Conservation (phyloP, 2,113 vertebrate species). For the Pygoscelis adeliae region DNA sequence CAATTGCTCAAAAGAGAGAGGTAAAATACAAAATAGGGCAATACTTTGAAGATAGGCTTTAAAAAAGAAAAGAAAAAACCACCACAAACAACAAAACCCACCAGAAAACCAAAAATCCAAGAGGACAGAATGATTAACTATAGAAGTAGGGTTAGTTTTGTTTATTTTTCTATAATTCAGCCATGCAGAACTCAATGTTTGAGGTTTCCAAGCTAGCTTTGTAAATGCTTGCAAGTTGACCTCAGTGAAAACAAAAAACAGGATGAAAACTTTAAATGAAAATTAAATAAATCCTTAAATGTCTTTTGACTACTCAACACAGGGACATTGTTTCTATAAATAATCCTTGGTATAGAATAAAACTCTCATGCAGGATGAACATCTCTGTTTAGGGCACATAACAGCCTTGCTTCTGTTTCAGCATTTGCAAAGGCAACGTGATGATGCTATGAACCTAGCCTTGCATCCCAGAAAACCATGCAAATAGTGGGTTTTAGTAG, state of each 20-base stretch:
- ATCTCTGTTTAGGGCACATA: neutral
- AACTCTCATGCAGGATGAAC: neutral
- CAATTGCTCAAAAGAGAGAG: neutral
- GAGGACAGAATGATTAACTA: neutral
- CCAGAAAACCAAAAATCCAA: neutral
- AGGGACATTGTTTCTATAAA: neutral
- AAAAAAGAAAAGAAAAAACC: neutral
- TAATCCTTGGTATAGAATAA: neutral
- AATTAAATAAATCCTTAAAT: neutral
- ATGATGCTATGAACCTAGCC: neutral
- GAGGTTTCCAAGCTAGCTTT: neutral
- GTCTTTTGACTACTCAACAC: neutral
- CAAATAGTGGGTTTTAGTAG: neutral
- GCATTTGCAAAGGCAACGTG: neutral
- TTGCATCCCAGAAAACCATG: neutral
- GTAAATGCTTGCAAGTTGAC: neutral
- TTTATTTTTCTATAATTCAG: neutral
- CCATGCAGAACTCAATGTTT: neutral
- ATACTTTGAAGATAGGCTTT: neutral
- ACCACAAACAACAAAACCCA: neutral
- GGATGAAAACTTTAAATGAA: neutral
- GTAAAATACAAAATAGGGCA: neutral
- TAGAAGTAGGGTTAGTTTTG: neutral
- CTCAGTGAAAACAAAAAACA: neutral
- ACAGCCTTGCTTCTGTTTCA: neutral